These are phyloP conservation scores for Limenitis camilla DNA, from an alignment of 2,888 invertebrate species.

Conservation along the genomic window DNA sequence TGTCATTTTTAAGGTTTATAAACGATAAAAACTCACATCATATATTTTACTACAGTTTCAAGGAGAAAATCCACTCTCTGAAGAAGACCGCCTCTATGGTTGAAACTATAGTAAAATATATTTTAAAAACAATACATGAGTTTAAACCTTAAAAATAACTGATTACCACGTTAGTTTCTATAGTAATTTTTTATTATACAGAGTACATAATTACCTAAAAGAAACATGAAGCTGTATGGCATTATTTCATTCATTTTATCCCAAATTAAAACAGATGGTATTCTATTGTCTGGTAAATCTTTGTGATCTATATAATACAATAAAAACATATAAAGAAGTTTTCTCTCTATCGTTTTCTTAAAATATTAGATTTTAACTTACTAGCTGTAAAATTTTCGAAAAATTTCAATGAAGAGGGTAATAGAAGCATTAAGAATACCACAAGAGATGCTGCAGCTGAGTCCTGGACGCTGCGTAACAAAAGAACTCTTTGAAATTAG, in stretches of 20 bases:
- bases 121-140: too few species aligned
- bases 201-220: slow-evolving; percentile 38
- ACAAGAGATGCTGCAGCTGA: slow-evolving; percentile 44
- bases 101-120: too few species aligned
- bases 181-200: slow-evolving; percentile 11
- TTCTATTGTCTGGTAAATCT: slow-evolving; percentile 34
- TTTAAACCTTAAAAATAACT: neutral
- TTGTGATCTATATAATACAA: slow-evolving; percentile 28
- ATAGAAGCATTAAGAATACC: slow-evolving; percentile 42
- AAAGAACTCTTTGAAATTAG: too few species aligned
- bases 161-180: neutral
- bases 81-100: too few species aligned
- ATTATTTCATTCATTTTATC: slow-evolving; percentile 32
- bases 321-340: neutral
- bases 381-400: slow-evolving; percentile 41
- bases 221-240: slow-evolving; percentile 54
- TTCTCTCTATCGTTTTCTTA: too few species aligned
- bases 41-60: too few species aligned
- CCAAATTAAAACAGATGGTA: slow-evolving; percentile 43
- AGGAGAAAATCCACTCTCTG: too few species aligned
- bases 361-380: slow-evolving; percentile 25
- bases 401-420: slow-evolving; percentile 40
- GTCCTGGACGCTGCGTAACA: slow-evolving; percentile 38
- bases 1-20: too few species aligned
- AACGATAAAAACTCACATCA: too few species aligned